Conservation (phyloP, 2,113 vertebrate species). For the Dipodomys merriami region DNA sequence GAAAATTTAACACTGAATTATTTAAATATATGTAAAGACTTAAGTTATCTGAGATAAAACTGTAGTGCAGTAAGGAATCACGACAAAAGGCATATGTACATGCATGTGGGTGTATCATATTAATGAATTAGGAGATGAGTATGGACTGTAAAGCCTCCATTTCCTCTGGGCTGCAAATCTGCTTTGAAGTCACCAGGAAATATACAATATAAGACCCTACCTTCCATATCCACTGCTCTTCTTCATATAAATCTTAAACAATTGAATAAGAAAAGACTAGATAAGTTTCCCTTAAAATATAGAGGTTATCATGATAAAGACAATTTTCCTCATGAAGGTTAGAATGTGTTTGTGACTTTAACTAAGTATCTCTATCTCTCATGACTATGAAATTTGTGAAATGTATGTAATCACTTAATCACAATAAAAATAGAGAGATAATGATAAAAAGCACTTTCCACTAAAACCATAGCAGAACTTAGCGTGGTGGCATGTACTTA, state of each 20-base stretch:
- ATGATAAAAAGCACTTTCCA: neutral
- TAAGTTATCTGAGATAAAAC: neutral
- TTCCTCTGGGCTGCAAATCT: neutral
- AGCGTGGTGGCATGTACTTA: too few species aligned
- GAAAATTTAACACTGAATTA: neutral
- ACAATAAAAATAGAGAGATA: neutral
- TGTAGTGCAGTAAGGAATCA: neutral
- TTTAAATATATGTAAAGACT: neutral
- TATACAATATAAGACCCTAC: neutral
- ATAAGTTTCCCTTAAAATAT: neutral
- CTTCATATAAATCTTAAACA: slow-evolving; percentile 14
- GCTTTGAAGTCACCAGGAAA: neutral
- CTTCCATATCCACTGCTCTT: neutral
- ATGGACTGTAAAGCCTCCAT: slow-evolving; percentile 44
- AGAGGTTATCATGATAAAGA: neutral
- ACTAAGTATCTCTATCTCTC: too few species aligned
- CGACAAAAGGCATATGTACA: neutral
- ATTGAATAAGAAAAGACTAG: neutral
- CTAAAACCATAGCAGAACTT: neutral
- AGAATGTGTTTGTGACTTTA: too few species aligned
- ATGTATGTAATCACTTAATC: too few species aligned
- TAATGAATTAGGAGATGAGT: slow-evolving; percentile 70
- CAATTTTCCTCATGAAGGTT: too few species aligned
- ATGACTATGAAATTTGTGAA: too few species aligned
- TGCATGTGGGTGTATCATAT: neutral